Evolutionary conservation across 2,113 vertebrate species (phyloP), one percentile per base, ranked within the genome.

Genomic region (Cebus imitator): DNA sequence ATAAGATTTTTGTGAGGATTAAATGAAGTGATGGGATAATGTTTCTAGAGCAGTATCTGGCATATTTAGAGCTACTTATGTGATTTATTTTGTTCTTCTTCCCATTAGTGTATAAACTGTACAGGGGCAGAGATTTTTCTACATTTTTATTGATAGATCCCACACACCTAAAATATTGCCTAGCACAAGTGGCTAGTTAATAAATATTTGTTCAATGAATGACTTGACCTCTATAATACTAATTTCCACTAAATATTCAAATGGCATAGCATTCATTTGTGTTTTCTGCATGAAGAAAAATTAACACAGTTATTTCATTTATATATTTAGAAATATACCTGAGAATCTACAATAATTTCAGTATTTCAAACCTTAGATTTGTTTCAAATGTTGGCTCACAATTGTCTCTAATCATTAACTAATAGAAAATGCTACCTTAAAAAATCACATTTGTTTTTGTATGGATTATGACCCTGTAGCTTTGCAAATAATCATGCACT

Each of bases 111-210:
- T n/a, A 30, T 8, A 18, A 25, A 7, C 1, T 58, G 1, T 6
- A 45, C 13, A 45, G 27, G 1, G 27, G 4, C 11, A 66, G 18
- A 45, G 14, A 37, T 37, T 45, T 79, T 17, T 43, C 83, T 50
- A 5, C 5, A 40, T 30, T 50, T 0, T 10, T 70, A 17, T 8
- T 70, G 6, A 8, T n/a, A 4, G 20, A 48, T 50, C 8, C 2
- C 3, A 82, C 40, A n/a, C 5, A 43, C 16, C 0, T 43, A 30
- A 78, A 50, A 70, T 14, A 61, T 45, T 27, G 40, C 12, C 10
- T 27, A 61, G 13, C 4, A 32, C 3, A 30, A 32, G 17, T 14
- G 4, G 2, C 4, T 45, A 17, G 23, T 85, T 1, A 32, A 30
- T 13, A 90, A 43, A 57, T 21, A 58, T 58, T 25, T 20, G 16